phyloP scores from a whole-genome alignment of 2,888 invertebrate species.

The Eulithis testata region DNA sequence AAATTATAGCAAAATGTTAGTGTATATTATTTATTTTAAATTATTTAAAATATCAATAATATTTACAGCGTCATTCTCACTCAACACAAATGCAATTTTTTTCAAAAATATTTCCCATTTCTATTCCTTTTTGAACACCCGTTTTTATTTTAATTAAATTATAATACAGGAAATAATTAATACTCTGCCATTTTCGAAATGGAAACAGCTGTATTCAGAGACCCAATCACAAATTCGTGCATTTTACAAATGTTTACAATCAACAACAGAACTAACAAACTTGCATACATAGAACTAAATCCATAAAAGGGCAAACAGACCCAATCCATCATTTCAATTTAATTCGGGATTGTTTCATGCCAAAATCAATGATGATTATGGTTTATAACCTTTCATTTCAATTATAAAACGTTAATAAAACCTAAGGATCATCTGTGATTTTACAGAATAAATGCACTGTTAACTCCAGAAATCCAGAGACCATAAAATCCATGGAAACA shows the following conservation, averaged over 20 bases:
- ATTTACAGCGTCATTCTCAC: conserved; percentile 69
- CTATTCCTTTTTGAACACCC: conserved; percentile 46
- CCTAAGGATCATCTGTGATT: too few species aligned
- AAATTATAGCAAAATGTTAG: conserved; percentile 52
- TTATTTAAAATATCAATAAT: conserved; percentile 75
- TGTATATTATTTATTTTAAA: conserved; percentile 63
- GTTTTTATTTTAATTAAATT: conserved; percentile 4
- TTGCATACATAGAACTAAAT: too few species aligned
- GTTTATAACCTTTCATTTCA: too few species aligned
- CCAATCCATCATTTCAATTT: too few species aligned
- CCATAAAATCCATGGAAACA: too few species aligned
- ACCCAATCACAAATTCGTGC: neutral
- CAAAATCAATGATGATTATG: too few species aligned
- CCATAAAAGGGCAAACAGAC: too few species aligned
- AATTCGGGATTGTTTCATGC: too few species aligned
- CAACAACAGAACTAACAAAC: too few species aligned
- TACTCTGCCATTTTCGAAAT: conserved; percentile 7
- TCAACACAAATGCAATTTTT: conserved; percentile 65
- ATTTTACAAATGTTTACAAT: neutral
- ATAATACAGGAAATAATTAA: conserved; percentile 17
- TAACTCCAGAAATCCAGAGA: too few species aligned
- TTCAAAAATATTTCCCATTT: conserved; percentile 63
- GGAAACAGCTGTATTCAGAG: neutral
- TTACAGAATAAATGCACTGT: too few species aligned
- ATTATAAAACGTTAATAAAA: too few species aligned